Evolutionary conservation across 2,888 invertebrate genomes (phyloP), one percentile per base, ranked within the genome.

Genomic region (Pyralis farinalis): DNA sequence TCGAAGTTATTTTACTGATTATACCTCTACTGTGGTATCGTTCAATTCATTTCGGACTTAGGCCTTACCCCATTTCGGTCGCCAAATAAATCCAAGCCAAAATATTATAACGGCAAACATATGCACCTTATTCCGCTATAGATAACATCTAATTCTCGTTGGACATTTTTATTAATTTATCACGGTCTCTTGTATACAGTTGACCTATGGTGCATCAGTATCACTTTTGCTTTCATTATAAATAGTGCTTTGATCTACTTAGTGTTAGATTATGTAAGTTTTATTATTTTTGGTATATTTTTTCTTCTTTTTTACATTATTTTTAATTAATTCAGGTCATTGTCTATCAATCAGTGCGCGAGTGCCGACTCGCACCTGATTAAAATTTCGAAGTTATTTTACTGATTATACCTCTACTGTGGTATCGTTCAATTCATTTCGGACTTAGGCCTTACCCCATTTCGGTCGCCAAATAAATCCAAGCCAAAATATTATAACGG

Each of bases 121-220:
- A n/a, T 25, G 25, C n/a, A 25, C n/a, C 25, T 25, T 25, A 25
- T 25, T 25, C 1, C n/a, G 7, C 7, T 25, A 7, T 7, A n/a
- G n/a, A 25, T 25, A 25, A 7, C 8, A n/a, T 25, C 22, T 12
- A 8, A 21, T 25, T 20, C 4, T 38, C 7, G 20, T 39, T 37
- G 7, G 12, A 28, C 42, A 16, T 16, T 16, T 29, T 33, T 40
- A 25, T 25, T 25, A 16, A 16, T 16, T 3, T 16, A 16, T 16
- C 4, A 16, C n/a, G n/a, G n/a, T n/a, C n/a, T n/a, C n/a, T n/a
- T n/a, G n/a, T n/a, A n/a, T n/a, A n/a, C n/a, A n/a, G n/a, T n/a
- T n/a, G n/a, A n/a, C n/a, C n/a, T n/a, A n/a, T n/a, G n/a, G 8
- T 10, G 36, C 28, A 12, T 35, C 42, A 53, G 48, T 50, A 28